Percentiles rank a stretch among this genome's conserved stretches.
These are phyloP conservation scores for Verasper variegatus DNA, from an alignment of 2,113 vertebrate genomes.

Conservation along the genomic window DNA sequence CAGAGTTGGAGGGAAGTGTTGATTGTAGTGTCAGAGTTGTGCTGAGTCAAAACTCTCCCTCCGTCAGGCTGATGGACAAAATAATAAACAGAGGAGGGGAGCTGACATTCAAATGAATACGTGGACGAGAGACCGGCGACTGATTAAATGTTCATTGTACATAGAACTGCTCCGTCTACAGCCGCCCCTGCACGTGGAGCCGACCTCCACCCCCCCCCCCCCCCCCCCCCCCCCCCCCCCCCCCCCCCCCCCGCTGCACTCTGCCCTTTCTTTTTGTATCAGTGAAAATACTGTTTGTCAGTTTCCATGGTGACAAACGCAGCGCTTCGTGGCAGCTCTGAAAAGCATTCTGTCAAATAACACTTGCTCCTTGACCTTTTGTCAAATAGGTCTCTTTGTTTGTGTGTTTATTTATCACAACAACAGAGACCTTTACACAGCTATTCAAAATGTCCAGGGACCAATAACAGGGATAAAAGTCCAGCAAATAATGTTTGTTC, in stretches of 20 bases:
- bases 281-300: slow-evolving; percentile 45
- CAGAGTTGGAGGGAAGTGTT: slow-evolving; percentile 10
- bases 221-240: too few species aligned
- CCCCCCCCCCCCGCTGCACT: too few species aligned
- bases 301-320: slow-evolving; percentile 67
- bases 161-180: slow-evolving; percentile 14
- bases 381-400: slow-evolving; percentile 57
- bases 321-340: slow-evolving; percentile 33
- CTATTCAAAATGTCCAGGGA: slow-evolving; percentile 9
- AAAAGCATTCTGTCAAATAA: slow-evolving; percentile 63
- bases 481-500: slow-evolving; percentile 31
- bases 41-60: slow-evolving; percentile 32
- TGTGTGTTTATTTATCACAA: slow-evolving; percentile 54
- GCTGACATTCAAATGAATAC: slow-evolving; percentile 17
- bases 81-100: slow-evolving; percentile 39
- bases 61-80: slow-evolving; percentile 5
- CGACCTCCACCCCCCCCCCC: neutral
- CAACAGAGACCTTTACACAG: slow-evolving; percentile 57
- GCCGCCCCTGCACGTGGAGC: neutral
- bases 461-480: neutral
- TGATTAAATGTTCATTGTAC: slow-evolving; percentile 32
- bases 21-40: slow-evolving; percentile 47
- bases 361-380: slow-evolving; percentile 69
- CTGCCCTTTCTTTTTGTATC: neutral
- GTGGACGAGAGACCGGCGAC: neutral